Evolutionary conservation across 2,113 vertebrate genomes (phyloP).

Genomic region (Cinclus cinclus): DNA sequence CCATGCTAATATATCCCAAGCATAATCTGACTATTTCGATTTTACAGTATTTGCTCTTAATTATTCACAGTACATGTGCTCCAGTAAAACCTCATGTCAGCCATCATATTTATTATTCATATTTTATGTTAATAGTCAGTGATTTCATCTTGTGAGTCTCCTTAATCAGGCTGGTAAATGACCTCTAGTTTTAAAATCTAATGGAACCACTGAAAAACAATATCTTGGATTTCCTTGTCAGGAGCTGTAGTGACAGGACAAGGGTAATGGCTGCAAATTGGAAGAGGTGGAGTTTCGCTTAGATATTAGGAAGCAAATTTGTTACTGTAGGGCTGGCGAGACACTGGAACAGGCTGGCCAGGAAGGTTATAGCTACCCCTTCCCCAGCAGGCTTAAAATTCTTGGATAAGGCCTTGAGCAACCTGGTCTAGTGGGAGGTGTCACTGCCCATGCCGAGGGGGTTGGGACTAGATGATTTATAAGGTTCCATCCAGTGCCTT

Average conservation of each 20-base stretch:
- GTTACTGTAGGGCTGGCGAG: not conserved
- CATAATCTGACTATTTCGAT: not conserved
- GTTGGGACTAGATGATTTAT: not conserved
- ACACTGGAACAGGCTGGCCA: not conserved
- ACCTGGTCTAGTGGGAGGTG: not conserved
- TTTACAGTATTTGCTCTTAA: not conserved
- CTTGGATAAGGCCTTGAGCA: not conserved
- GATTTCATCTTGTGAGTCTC: not conserved
- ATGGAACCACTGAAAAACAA: not conserved
- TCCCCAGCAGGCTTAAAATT: not conserved
- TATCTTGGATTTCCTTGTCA: not conserved
- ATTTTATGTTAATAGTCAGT: not conserved
- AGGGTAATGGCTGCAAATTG: not conserved
- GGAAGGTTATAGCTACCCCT: not conserved
- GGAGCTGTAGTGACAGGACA: not conserved
- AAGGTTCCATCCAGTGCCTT: not conserved
- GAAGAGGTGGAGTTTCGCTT: not conserved
- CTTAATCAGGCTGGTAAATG: not conserved
- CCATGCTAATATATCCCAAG: not conserved
- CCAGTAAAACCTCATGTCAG: not conserved
- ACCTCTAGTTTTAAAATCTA: not conserved
- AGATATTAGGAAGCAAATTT: not conserved
- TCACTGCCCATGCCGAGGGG: not conserved
- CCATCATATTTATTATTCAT: not conserved
- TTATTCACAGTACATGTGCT: not conserved